Evolutionary conservation across 2,113 vertebrate species (phyloP), one percentile per base, ranked within the genome.

Genomic region (Thomomys bottae): DNA sequence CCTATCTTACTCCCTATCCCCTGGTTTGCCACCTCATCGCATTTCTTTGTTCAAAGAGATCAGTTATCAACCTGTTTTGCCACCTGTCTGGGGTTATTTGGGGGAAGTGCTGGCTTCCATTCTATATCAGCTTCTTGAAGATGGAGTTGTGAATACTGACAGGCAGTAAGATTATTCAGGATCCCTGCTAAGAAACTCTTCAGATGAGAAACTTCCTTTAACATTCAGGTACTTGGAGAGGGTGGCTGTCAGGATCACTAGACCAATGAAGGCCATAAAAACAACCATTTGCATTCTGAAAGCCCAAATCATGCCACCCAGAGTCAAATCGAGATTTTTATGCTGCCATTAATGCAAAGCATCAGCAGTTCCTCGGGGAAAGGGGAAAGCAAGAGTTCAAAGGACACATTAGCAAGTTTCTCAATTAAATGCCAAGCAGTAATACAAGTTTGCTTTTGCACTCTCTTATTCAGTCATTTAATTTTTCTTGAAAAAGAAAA

Each of bases 321-420:
- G 87, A 95, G 92, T 96, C 94, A 94, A 91, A 95, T 78, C 85
- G 96, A 96, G 96, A 96, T 94, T 95, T 96, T 96, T 95, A 95
- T 96, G 87, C 87, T 76, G n/a, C 94, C 94, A 95, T 95, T 94
- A 96, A 95, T 95, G 89, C 87, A 68, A 94, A 96, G 89, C 76
- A 83, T 92, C 94, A 72, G 94, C 94, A 91, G 66, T 95, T 95
- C 95, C 92, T 95, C 73, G 7, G 89, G 94, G 94, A 96, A 83
- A 82, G 72, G 86, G 80, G 76, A 94, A 97, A 95, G 57, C 45
- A 54, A 86, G 92, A 94, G 96, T 96, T 97, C 96, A 96, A 96
- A 96, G 96, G 96, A 96, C 96, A 96, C 93, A 96, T 96, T 96
- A 96, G 78, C 92, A 94, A 96, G 93, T 96, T 93, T 96, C 96